Conservation (phyloP, 2,113 vertebrate genomes). For the Megaceryle torquata region DNA sequence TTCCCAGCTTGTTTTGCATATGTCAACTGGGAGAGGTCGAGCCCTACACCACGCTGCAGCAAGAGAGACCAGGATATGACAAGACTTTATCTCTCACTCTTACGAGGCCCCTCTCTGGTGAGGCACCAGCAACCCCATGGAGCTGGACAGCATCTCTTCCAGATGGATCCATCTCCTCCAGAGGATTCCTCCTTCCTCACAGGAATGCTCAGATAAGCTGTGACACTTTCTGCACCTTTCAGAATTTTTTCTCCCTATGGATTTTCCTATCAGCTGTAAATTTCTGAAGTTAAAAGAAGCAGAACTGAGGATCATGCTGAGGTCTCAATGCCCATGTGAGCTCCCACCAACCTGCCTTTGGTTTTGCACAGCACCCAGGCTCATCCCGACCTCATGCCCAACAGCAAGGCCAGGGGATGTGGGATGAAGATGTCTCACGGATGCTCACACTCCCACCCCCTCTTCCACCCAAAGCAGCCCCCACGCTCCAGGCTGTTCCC, state of each 20-base stretch:
- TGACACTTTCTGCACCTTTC: accelerated
- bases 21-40: not conserved
- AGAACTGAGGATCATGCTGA: accelerated
- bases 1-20: not conserved
- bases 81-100: not conserved
- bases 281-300: not conserved
- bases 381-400: accelerated
- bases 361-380: not conserved
- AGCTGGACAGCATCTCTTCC: not conserved
- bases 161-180: not conserved
- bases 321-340: accelerated
- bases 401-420: accelerated
- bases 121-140: not conserved
- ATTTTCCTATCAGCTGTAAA: accelerated
- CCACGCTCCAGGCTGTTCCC: accelerated
- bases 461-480: not conserved
- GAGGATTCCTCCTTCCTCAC: not conserved
- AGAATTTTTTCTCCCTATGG: not conserved
- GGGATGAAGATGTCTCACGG: not conserved
- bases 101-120: not conserved
- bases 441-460: not conserved
- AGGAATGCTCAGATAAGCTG: not conserved
- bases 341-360: not conserved
- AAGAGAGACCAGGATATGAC: not conserved
- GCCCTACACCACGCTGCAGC: not conserved